These are phyloP conservation scores for Lepidostoma basale DNA, from an alignment of 1,140 invertebrate species.

Conservation along the genomic window DNA sequence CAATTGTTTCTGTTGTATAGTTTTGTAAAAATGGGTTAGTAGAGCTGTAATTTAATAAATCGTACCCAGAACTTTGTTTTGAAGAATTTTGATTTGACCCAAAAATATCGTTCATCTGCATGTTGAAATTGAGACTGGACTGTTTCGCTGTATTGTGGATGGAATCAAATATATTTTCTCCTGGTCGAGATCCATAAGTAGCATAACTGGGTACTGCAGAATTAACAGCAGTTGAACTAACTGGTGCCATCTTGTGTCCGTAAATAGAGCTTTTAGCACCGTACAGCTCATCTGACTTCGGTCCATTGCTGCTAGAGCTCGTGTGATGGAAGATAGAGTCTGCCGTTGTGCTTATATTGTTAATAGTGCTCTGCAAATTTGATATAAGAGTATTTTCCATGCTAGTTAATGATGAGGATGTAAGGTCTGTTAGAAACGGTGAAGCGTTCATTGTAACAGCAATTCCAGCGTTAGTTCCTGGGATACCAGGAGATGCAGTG, in stretches of 20 bases:
- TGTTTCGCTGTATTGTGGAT: constrained; percentile 21
- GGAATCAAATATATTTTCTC: constrained; percentile 28
- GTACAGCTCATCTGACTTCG: constrained; percentile 33
- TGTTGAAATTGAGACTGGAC: neutral
- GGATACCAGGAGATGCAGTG: constrained; percentile 58
- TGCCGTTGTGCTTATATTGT: constrained; percentile 52
- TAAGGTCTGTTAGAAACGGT: constrained; percentile 50
- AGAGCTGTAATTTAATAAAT: constrained; percentile 55
- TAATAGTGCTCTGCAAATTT: constrained; percentile 49
- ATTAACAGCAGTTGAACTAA: constrained; percentile 39
- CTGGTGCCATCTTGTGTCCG: constrained; percentile 43
- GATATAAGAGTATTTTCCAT: constrained; percentile 45
- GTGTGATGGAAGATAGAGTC: constrained; percentile 55
- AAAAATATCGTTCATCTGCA: constrained; percentile 29
- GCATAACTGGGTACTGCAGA: constrained; percentile 42
- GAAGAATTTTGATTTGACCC: constrained; percentile 33
- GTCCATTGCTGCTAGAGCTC: constrained; percentile 13
- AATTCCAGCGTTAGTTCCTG: constrained; percentile 63
- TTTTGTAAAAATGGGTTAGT: constrained; percentile 67
- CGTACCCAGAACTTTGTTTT: constrained; percentile 47
- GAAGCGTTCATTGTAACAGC: constrained; percentile 62
- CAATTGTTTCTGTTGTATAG: constrained; percentile 51
- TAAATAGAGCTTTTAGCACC: constrained; percentile 29
- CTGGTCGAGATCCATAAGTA: constrained; percentile 31
- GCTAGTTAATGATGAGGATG: constrained; percentile 41